phyloP scores from a whole-genome alignment of 2,797 vertebrate species.

The Leuciscus waleckii region DNA sequence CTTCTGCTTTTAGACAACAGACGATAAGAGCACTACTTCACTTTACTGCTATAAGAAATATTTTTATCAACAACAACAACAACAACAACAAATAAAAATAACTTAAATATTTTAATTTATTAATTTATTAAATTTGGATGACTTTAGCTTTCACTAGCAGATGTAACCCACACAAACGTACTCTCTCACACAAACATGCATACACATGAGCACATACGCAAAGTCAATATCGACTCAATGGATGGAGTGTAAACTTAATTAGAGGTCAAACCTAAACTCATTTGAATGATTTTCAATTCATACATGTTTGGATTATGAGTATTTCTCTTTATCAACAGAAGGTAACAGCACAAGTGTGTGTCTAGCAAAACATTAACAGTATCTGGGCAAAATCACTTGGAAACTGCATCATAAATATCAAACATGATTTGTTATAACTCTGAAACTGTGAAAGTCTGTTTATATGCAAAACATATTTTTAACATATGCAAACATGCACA shows the following conservation, averaged over 20 bases:
- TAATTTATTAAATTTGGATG: too few relatives aligned
- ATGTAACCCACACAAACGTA: too few relatives aligned
- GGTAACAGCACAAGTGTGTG: not conserved
- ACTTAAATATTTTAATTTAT: too few relatives aligned
- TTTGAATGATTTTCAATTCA: not conserved
- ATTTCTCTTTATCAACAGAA: constrained; percentile 11
- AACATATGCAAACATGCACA: not conserved
- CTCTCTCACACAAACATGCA: too few relatives aligned
- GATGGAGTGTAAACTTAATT: not conserved
- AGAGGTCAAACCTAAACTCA: not conserved
- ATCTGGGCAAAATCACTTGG: constrained; percentile 13
- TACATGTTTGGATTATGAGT: constrained; percentile 9
- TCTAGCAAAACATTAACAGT: constrained; percentile 17
- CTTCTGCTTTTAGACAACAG: constrained; percentile 25
- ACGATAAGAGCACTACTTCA: too few relatives aligned
- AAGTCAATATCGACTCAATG: not conserved
- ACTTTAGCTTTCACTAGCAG: too few relatives aligned
- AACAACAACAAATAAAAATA: too few relatives aligned
- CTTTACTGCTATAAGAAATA: too few relatives aligned
- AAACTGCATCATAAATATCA: constrained; percentile 20
- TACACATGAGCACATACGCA: not conserved
- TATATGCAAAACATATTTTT: constrained; percentile 11
- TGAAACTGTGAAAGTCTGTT: constrained; percentile 46
- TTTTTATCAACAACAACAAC: too few relatives aligned
- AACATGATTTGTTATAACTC: constrained; percentile 43